phyloP scores from a whole-genome alignment of 2,113 vertebrate species.

The Scophthalmus maximus region DNA sequence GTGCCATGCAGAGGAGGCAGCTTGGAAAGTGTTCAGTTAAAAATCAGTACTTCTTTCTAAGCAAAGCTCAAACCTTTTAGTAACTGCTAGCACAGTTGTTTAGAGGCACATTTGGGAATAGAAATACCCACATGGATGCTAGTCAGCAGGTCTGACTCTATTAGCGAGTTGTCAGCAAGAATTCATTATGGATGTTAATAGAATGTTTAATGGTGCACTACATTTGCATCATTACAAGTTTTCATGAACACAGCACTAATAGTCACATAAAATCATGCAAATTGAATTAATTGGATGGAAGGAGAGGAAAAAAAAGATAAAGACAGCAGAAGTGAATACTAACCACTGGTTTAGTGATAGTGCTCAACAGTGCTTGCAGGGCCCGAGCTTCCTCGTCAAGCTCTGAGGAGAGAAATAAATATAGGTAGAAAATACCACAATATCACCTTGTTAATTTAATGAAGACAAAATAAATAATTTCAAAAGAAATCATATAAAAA shows the following conservation, averaged over 20 bases:
- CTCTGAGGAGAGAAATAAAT: slow-evolving; percentile 78
- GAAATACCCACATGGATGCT: slow-evolving; percentile 26
- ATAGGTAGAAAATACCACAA: too few species aligned
- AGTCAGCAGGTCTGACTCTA: slow-evolving; percentile 54
- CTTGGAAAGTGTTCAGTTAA: neutral
- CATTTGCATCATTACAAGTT: slow-evolving; percentile 43
- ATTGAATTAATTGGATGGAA: slow-evolving; percentile 20
- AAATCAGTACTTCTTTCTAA: slow-evolving; percentile 1
- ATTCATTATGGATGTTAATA: slow-evolving; percentile 61
- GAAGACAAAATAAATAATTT: neutral
- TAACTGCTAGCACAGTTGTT: slow-evolving; percentile 11
- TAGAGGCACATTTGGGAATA: slow-evolving; percentile 23
- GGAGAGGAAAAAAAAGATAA: neutral
- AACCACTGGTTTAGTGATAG: slow-evolving; percentile 90
- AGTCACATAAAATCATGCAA: slow-evolving; percentile 33
- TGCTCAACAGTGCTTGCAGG: slow-evolving; percentile 88
- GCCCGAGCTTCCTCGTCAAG: slow-evolving; percentile 91
- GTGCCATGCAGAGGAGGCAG: neutral
- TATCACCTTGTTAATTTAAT: neutral
- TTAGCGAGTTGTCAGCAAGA: slow-evolving; percentile 45
- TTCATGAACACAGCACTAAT: slow-evolving; percentile 26
- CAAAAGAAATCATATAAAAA: neutral
- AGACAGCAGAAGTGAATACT: slow-evolving; percentile 70
- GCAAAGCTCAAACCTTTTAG: neutral
- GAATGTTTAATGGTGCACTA: slow-evolving; percentile 61